Percentiles rank a stretch among this genome's conserved stretches.
Conservation (phyloP, 2,888 invertebrate species). For the Idaea dimidiata region DNA sequence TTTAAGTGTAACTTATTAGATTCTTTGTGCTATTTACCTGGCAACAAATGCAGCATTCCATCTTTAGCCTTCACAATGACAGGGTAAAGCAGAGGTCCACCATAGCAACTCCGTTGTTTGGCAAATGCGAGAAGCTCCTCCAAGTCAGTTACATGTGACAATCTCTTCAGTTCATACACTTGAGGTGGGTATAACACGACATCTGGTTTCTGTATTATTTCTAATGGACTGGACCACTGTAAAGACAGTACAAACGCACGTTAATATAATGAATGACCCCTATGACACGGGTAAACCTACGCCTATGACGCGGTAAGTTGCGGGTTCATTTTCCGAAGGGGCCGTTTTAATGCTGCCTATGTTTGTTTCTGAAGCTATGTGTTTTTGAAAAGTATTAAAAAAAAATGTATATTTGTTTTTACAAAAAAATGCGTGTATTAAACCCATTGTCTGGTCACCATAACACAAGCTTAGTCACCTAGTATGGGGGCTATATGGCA, state of each 20-base stretch:
- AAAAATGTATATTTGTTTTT: no score
- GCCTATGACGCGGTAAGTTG: no score
- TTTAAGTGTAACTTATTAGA: background rate
- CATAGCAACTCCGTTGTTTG: slow-evolving; percentile 72
- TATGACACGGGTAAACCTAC: no score
- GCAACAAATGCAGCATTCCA: slow-evolving; percentile 80
- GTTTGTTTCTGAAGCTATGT: no score
- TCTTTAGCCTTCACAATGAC: slow-evolving; percentile 77
- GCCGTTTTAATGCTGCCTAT: no score
- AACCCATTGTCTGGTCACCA: no score
- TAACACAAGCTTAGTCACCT: no score
- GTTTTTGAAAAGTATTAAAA: no score
- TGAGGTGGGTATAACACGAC: slow-evolving; percentile 87
- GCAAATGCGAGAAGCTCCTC: slow-evolving; percentile 82
- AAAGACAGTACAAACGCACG: slow-evolving; percentile 34
- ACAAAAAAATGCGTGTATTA: no score
- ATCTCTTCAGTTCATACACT: slow-evolving; percentile 85
- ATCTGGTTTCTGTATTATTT: slow-evolving; percentile 65
- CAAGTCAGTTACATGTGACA: slow-evolving; percentile 79
- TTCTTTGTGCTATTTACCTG: slow-evolving; percentile 67
- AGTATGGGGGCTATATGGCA: no score
- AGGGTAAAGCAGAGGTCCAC: slow-evolving; percentile 79
- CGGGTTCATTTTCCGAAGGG: no score
- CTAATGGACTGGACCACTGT: slow-evolving; percentile 85
- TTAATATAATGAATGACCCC: background rate